Evolutionary conservation across 2,113 vertebrate genomes (phyloP).

Genomic region (Ictidomys tridecemlineatus): DNA sequence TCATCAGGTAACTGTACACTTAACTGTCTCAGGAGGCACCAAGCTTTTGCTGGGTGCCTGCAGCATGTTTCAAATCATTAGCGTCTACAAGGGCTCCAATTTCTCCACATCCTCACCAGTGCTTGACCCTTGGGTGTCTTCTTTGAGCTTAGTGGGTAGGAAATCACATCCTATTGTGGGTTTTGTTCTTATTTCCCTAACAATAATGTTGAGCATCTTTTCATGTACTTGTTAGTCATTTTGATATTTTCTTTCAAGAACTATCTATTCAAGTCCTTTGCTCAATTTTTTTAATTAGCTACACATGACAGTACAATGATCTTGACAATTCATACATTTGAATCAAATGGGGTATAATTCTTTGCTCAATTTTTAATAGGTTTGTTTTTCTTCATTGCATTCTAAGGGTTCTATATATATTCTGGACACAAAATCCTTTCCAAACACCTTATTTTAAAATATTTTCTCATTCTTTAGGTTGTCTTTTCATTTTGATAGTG

Average conservation of each 20-base stretch:
- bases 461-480: not conserved
- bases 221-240: not conserved
- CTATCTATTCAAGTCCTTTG: not conserved
- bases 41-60: too few species aligned
- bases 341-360: too few species aligned
- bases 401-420: not conserved
- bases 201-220: not conserved
- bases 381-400: not conserved
- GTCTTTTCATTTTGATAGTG: not conserved
- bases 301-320: too few species aligned
- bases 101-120: too few species aligned
- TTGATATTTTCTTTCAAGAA: not conserved
- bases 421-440: not conserved
- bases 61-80: too few species aligned
- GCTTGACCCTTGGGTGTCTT: too few species aligned
- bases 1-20: not conserved
- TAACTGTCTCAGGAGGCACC: too few species aligned
- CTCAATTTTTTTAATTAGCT: not conserved
- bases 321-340: too few species aligned
- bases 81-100: too few species aligned
- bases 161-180: too few species aligned
- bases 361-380: not conserved
- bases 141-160: too few species aligned
- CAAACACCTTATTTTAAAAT: not conserved
- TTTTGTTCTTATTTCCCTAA: too few species aligned